Percentiles rank a stretch among this genome's conserved stretches.
Conservation (phyloP, 2,113 vertebrate genomes). For the Thermophis baileyi region DNA sequence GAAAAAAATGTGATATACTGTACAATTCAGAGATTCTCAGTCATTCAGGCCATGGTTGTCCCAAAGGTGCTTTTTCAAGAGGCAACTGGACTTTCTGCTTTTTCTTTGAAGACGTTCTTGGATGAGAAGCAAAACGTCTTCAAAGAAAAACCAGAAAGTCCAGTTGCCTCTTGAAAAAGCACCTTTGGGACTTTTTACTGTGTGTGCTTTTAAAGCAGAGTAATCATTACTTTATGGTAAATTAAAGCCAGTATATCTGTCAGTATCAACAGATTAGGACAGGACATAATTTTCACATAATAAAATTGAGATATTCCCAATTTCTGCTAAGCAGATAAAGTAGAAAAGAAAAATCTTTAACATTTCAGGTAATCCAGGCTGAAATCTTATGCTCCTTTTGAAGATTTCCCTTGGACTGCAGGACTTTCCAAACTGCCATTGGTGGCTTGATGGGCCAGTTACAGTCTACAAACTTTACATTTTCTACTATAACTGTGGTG, state of each 20-base stretch:
- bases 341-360: not conserved
- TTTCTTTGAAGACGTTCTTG: no score
- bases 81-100: no score
- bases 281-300: not conserved
- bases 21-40: no score
- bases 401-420: not conserved
- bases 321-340: constrained; percentile 12
- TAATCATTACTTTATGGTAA: not conserved
- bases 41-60: no score
- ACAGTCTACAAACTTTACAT: not conserved
- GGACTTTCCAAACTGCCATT: not conserved
- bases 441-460: not conserved
- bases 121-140: no score
- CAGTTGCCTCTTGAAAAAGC: no score
- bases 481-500: not conserved
- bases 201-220: not conserved
- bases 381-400: not conserved
- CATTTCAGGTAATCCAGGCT: not conserved
- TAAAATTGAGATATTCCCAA: not conserved
- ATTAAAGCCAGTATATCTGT: constrained; percentile 1
- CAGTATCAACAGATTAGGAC: not conserved
- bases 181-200: no score
- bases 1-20: not conserved
- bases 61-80: no score
- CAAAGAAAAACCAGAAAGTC: no score